A percentile compares a stretch with the other conserved stretches of the same genome.
Conservation (phyloP, 37 sponge, comb jelly and placozoan species). For the Theonella swinhoei region DNA sequence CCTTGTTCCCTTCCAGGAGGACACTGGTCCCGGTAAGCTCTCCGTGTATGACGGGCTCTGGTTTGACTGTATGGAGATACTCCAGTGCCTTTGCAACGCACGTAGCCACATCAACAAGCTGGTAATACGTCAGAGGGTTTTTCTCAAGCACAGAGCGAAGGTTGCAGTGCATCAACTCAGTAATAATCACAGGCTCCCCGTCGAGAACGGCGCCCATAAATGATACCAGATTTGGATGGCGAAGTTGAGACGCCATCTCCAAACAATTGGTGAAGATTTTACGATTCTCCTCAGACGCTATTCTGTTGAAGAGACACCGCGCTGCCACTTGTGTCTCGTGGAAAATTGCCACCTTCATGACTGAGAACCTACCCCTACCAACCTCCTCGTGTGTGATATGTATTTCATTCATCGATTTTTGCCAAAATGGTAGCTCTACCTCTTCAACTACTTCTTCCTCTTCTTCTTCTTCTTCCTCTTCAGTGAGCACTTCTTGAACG, state of each 20-base stretch:
- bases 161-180: slow-evolving; percentile 77
- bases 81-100: slow-evolving; percentile 66
- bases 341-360: slow-evolving; percentile 54
- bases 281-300: slow-evolving; percentile 59
- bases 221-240: slow-evolving; percentile 73
- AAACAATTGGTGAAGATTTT: slow-evolving; percentile 60
- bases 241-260: slow-evolving; percentile 52
- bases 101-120: slow-evolving; percentile 32
- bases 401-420: slow-evolving; percentile 32
- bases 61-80: slow-evolving; percentile 73
- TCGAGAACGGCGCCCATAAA: slow-evolving; percentile 74
- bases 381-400: slow-evolving; percentile 37
- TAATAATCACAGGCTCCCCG: slow-evolving; percentile 54
- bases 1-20: slow-evolving; percentile 34
- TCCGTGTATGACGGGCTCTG: slow-evolving; percentile 77
- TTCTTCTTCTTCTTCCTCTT: neutral
- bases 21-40: slow-evolving; percentile 83
- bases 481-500: neutral
- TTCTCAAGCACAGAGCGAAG: slow-evolving; percentile 54
- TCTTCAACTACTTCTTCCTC: neutral
- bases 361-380: slow-evolving; percentile 70
- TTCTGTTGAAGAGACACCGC: slow-evolving; percentile 49
- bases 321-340: slow-evolving; percentile 73
- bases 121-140: slow-evolving; percentile 29
- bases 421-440: slow-evolving; percentile 45